Evolutionary conservation across 2,113 vertebrate species (phyloP), one percentile per base, ranked within the genome.

Genomic region (Arvicanthis niloticus): DNA sequence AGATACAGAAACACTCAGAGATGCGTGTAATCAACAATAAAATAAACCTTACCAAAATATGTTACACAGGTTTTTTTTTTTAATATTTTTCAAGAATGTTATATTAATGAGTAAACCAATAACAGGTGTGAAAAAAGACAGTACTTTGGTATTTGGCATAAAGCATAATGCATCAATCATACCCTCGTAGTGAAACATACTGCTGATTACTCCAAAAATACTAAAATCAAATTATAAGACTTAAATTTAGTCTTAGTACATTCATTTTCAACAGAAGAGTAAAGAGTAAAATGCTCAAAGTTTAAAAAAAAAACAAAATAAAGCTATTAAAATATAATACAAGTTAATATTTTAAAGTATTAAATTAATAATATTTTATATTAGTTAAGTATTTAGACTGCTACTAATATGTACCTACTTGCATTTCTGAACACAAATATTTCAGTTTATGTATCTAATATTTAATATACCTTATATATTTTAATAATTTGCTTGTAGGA

Each of bases 391-490:
- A 96, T 72, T 82, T 93, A 17, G 21, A 84, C 2, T 70, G 37
- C 37, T 78, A 68, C 21, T 84, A 65, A 81, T 90, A 62, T 77
- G 24, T 12, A 73, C 34, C 24, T 80, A 13, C 80, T 42, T 70
- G 5, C 53, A 1, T 82, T 0, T n/a, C 1, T 84, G 70, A 26
- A 37, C 13, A 82, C 2, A 88, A 3, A 70, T 62, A 72, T 60
- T 89, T 96, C 62, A 51, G 22, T 91, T 42, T 90, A 86, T 60
- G 10, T 42, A 67, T 85, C 62, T 62, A 77, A 58, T 2, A 62
- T 93, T 60, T 88, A 82, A 67, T 88, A n/a, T 70, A 42, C 1
- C 68, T 68, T 56, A 31, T 95, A 45, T 82, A 84, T 78, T 89
- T 48, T 78, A 1, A 7, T 75, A 51, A 70, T 0, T 94, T 10